Base-by-base conservation (phyloP, 2,797 vertebrate genomes). In the Cetoscarus ocellatus region DNA sequence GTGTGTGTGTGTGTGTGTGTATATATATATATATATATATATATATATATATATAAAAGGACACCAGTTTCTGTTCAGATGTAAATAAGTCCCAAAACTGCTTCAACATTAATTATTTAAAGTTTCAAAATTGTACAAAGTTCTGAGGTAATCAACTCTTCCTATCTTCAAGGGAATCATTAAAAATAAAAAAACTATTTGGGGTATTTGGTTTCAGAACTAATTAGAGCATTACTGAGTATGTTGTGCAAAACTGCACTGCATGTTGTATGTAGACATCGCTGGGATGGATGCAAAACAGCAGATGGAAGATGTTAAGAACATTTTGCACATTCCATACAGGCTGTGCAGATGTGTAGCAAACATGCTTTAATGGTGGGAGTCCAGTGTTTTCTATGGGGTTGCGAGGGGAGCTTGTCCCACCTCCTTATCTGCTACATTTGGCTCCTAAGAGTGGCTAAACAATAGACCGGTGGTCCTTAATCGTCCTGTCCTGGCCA, bases 251-350 rank as follows among this genome's bases (percentile, higher is more conserved):
- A 55, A 79, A 66, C 45, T 60, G 60, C 47, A 61, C 59, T 70
- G 47, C 56, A 27, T 27, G 53, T 45, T 52, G 14, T 40, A 54
- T 35, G 54, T 42, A 57, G n/a, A 73, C 58, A 67, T 67, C 52
- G 56, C 51, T 40, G 17, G 27, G 50, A 69, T 61, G 61, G 51
- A 73, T 58, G 44, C 51, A 79, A 68, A 76, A 45, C 58, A 55
- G 65, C 75, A 79, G 67, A 73, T 68, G 52, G 67, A 50, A 40
- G 53, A 60, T 39, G 42, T 48, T 13, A 13, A 66, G 52, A 68
- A 71, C 52, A 80, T 75, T 27, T 73, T 75, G 19, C 64, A 43
- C 36, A 38, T 27, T 69, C 11, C 44, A 58, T 55, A 68, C 47
- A 53, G 10, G 52, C 49, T 8, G 10, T 56, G 45, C 61, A 73